A percentile compares a stretch with the other conserved stretches of the same genome.
phyloP scores from a whole-genome alignment of 2,113 vertebrate genomes.

The Nerophis ophidion region DNA sequence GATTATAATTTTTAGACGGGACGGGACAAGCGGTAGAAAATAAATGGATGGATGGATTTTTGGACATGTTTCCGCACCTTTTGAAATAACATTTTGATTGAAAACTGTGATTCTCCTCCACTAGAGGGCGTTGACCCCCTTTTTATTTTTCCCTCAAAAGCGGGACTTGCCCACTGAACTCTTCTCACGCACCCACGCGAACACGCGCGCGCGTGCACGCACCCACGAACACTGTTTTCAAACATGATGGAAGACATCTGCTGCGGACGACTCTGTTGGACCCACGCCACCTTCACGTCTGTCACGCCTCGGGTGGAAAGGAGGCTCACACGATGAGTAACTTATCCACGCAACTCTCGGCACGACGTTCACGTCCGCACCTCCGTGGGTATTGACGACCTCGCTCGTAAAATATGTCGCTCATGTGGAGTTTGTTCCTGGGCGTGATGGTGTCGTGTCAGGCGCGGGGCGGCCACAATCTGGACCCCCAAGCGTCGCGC shows the following conservation, averaged over 20 bases:
- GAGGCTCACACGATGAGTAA: neutral
- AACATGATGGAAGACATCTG: slow-evolving; percentile 32
- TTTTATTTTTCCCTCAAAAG: too few relatives aligned
- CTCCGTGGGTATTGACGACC: too few relatives aligned
- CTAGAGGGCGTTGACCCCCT: too few relatives aligned
- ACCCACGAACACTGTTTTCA: neutral
- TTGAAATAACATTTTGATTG: too few relatives aligned
- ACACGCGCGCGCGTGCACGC: too few relatives aligned
- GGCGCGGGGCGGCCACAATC: slow-evolving; percentile 70
- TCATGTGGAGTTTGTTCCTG: slow-evolving; percentile 70
- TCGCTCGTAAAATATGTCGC: slow-evolving; percentile 60
- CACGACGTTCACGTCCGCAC: too few relatives aligned
- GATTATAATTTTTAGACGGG: too few relatives aligned
- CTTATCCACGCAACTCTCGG: too few relatives aligned
- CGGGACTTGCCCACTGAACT: slow-evolving; percentile 9
- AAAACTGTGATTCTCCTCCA: too few relatives aligned
- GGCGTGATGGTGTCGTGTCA: slow-evolving; percentile 65
- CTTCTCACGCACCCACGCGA: neutral
- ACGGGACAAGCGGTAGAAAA: too few relatives aligned
- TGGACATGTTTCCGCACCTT: too few relatives aligned
- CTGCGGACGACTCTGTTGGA: neutral
- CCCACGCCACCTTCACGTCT: neutral
- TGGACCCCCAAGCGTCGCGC: slow-evolving; percentile 26
- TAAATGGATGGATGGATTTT: too few relatives aligned
- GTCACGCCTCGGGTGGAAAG: neutral